Conservation (phyloP, 2,888 invertebrate genomes). For the Agrotis segetum region DNA sequence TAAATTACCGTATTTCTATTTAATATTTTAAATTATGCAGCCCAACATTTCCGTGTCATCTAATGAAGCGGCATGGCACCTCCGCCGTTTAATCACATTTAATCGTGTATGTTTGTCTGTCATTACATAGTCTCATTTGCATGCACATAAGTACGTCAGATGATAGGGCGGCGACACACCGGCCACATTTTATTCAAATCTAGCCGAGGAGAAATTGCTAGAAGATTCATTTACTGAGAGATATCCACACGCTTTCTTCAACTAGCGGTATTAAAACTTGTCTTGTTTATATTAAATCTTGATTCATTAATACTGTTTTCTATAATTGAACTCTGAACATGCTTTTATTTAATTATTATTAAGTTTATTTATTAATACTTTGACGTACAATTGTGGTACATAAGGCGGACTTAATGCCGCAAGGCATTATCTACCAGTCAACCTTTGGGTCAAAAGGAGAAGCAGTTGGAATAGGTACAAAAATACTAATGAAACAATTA, state of each 20-base stretch:
- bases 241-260: constrained; percentile 50
- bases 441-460: too few species aligned
- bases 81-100: constrained; percentile 48
- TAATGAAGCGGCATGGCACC: constrained; percentile 57
- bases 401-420: too few species aligned
- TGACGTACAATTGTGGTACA: too few species aligned
- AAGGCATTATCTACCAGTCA: too few species aligned
- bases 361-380: too few species aligned
- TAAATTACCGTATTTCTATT: too few species aligned
- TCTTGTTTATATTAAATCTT: constrained; percentile 4
- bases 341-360: not conserved
- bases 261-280: constrained; percentile 21
- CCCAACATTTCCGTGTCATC: constrained; percentile 1
- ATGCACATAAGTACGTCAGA: constrained; percentile 75
- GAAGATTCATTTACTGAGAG: constrained; percentile 36
- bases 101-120: constrained; percentile 68
- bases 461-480: too few species aligned
- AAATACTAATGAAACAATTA: too few species aligned
- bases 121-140: constrained; percentile 77
- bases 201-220: constrained; percentile 61
- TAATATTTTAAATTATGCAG: not conserved
- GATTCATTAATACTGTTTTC: constrained; percentile 7
- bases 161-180: constrained; percentile 76
- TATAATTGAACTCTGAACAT: constrained; percentile 11
- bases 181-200: constrained; percentile 76